phyloP scores from a whole-genome alignment of 2,888 invertebrate species.

The Trachelus stipa region DNA sequence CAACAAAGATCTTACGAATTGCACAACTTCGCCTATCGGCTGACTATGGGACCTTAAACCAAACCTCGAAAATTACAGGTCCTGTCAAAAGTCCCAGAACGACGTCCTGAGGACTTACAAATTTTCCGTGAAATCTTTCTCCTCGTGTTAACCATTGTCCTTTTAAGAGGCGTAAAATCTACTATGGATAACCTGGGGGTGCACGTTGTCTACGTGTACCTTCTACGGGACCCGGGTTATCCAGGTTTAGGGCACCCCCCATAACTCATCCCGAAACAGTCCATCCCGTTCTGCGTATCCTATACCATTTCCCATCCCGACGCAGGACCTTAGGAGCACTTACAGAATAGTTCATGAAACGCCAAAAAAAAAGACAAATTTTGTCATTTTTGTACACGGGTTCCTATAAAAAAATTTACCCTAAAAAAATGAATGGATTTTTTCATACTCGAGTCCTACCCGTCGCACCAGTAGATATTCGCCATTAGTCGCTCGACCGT shows the following conservation, averaged over 20 bases:
- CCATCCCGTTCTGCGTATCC: background rate
- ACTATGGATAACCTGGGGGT: constrained; percentile 7
- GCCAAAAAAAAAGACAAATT: background rate
- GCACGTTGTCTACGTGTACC: background rate
- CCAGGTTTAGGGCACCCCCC: background rate
- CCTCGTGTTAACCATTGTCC: constrained; percentile 35
- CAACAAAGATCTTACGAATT: background rate
- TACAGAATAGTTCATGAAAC: background rate
- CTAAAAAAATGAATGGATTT: background rate
- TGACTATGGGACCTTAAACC: background rate
- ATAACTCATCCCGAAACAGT: background rate
- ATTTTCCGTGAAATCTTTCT: constrained; percentile 40
- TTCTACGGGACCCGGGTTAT: background rate
- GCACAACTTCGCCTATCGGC: background rate
- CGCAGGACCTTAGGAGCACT: background rate
- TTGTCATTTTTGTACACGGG: background rate
- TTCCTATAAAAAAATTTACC: too few relatives aligned
- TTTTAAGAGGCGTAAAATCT: constrained; percentile 36
- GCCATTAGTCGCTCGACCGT: background rate
- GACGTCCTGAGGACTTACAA: constrained; percentile 16
- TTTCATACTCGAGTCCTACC: background rate
- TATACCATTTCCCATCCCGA: background rate
- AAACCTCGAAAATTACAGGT: background rate
- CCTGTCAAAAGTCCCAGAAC: background rate
- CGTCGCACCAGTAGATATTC: background rate